phyloP scores from a whole-genome alignment of 2,888 invertebrate genomes.

The Pandemis heparana region DNA sequence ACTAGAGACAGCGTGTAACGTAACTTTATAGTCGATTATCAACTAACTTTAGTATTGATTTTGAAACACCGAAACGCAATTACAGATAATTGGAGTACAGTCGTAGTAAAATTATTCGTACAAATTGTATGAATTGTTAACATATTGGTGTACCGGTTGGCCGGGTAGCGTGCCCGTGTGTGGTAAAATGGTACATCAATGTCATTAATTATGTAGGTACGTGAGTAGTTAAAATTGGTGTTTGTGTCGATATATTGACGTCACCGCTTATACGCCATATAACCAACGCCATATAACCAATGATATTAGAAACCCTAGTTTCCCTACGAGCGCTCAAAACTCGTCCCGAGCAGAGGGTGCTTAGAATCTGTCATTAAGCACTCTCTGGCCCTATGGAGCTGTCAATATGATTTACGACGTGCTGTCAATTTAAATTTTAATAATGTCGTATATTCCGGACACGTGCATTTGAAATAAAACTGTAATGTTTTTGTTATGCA shows the following conservation, averaged over 20 bases:
- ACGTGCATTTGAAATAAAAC: too few relatives aligned
- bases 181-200: slow-evolving; percentile 8
- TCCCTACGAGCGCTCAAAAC: too few relatives aligned
- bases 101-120: slow-evolving; percentile 11
- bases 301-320: too few relatives aligned
- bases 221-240: slow-evolving; percentile 25
- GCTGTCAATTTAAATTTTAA: too few relatives aligned
- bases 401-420: too few relatives aligned
- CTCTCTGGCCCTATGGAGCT: too few relatives aligned
- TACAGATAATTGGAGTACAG: slow-evolving; percentile 5
- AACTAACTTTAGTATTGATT: slow-evolving; percentile 10
- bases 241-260: slow-evolving; percentile 17
- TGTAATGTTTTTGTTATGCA: too few relatives aligned
- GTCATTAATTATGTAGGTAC: slow-evolving; percentile 27
- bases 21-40: background rate
- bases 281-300: too few relatives aligned
- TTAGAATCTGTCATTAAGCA: too few relatives aligned
- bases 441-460: too few relatives aligned
- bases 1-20: background rate
- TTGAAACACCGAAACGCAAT: slow-evolving; percentile 12
- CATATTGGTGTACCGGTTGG: background rate
- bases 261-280: slow-evolving; percentile 1
- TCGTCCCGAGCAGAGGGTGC: too few relatives aligned
- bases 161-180: slow-evolving; percentile 2
- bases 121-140: slow-evolving; percentile 17